phyloP scores from a whole-genome alignment of 2,113 vertebrate genomes.

The Chaenocephalus aceratus region DNA sequence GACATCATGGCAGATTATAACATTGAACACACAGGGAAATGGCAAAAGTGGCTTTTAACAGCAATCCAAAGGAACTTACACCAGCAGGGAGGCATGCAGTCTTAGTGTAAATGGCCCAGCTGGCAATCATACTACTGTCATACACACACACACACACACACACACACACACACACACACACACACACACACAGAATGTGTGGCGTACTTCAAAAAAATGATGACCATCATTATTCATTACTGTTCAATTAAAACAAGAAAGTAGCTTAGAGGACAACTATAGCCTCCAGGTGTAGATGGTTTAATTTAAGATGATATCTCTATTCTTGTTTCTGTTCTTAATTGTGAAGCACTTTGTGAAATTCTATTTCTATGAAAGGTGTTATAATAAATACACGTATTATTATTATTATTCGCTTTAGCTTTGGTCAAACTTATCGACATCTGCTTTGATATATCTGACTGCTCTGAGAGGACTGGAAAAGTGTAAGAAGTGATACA shows the following conservation, averaged over 20 bases:
- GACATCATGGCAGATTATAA: conserved; percentile 52
- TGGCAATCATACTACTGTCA: conserved; percentile 40
- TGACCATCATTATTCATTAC: not conserved
- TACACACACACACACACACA: too few species aligned
- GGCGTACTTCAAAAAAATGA: not conserved
- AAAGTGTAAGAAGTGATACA: conserved; percentile 8
- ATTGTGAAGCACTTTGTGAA: too few species aligned
- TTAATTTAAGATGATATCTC: not conserved
- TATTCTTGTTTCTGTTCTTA: too few species aligned
- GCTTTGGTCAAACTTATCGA: not conserved
- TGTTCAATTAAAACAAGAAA: not conserved
- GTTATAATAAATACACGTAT: too few species aligned
- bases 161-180: not conserved
- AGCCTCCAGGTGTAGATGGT: not conserved
- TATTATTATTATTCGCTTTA: not conserved
- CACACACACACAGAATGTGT: not conserved
- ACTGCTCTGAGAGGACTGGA: not conserved
- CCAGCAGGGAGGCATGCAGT: conserved; percentile 35
- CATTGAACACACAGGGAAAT: conserved; percentile 41
- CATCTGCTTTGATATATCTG: not conserved
- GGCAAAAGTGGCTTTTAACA: conserved; percentile 55
- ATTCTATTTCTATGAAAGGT: too few species aligned
- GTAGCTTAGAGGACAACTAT: not conserved
- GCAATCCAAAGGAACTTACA: conserved; percentile 56
- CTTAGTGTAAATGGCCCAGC: conserved; percentile 46